These are phyloP conservation scores for Asbolus verrucosus DNA, from an alignment of 1,140 invertebrate genomes.

Conservation along the genomic window DNA sequence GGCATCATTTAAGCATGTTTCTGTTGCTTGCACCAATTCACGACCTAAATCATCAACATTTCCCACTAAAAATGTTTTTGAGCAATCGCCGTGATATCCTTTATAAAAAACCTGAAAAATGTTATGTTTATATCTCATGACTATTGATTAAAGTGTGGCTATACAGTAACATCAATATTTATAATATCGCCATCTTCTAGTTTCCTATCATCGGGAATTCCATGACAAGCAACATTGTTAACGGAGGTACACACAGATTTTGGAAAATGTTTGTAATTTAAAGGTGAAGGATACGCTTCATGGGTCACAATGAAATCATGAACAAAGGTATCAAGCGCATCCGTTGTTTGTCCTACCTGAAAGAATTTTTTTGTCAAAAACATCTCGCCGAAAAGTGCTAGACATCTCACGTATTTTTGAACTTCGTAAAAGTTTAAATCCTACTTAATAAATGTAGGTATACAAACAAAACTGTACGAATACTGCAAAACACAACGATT, in stretches of 20 bases:
- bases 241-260: constrained; percentile 96
- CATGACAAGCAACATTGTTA: constrained; percentile 95
- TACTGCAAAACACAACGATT: no score
- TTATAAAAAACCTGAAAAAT: constrained; percentile 79
- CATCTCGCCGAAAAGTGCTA: no score
- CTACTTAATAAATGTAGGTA: no score
- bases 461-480: no score
- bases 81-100: constrained; percentile 94
- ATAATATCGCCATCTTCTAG: constrained; percentile 90
- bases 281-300: constrained; percentile 89
- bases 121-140: not conserved
- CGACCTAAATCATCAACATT: constrained; percentile 80
- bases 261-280: constrained; percentile 88
- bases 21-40: constrained; percentile 77
- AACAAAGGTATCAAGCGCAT: constrained; percentile 84
- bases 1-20: constrained; percentile 78
- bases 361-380: no score
- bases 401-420: no score
- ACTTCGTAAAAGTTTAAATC: no score
- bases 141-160: no score
- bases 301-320: constrained; percentile 79
- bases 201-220: constrained; percentile 89
- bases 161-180: constrained; percentile 92
- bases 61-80: constrained; percentile 87
- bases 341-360: constrained; percentile 88